Evolutionary conservation across 2,113 vertebrate genomes (phyloP).

Genomic region (Nanorana parkeri): DNA sequence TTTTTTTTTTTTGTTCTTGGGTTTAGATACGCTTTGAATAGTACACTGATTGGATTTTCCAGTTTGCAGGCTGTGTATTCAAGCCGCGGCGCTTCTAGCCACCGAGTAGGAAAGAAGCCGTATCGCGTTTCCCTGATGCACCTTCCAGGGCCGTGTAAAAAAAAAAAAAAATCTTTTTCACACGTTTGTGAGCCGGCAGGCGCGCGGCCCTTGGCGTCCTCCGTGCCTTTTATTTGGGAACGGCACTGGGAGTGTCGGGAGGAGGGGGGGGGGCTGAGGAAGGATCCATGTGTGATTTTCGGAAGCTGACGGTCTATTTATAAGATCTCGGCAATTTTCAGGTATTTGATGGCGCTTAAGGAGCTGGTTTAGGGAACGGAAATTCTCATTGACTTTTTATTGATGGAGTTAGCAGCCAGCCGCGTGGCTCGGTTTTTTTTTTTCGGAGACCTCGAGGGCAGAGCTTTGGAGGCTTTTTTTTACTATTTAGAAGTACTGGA

Average conservation of each 20-base stretch:
- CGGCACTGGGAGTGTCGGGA: conserved; percentile 51
- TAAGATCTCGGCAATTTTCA: conserved; percentile 56
- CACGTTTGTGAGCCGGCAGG: conserved; percentile 46
- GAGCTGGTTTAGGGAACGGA: conserved; percentile 52
- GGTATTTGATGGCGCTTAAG: conserved; percentile 56
- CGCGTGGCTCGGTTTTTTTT: conserved; percentile 44
- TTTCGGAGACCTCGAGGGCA: conserved; percentile 55
- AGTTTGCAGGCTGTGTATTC: too few relatives aligned
- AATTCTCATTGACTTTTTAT: conserved; percentile 58
- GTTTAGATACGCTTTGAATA: too few relatives aligned
- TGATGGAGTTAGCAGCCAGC: conserved; percentile 57
- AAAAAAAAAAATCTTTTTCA: conserved; percentile 35
- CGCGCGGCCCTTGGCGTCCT: conserved; percentile 31
- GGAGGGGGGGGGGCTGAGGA: too few relatives aligned
- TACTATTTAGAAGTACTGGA: conserved; percentile 52
- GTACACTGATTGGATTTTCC: not conserved
- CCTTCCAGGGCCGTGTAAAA: conserved; percentile 37
- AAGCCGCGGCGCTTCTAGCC: not conserved
- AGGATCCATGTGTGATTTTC: conserved; percentile 55
- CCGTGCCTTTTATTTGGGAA: conserved; percentile 38
- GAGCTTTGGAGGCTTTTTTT: conserved; percentile 53
- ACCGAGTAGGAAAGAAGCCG: conserved; percentile 18
- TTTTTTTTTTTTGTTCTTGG: too few relatives aligned
- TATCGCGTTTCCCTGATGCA: conserved; percentile 42
- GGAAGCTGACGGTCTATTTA: conserved; percentile 56